A percentile compares a stretch with the other conserved stretches of the same genome.
Conservation (phyloP, 2,113 vertebrate genomes). For the Megaptera novaeangliae region DNA sequence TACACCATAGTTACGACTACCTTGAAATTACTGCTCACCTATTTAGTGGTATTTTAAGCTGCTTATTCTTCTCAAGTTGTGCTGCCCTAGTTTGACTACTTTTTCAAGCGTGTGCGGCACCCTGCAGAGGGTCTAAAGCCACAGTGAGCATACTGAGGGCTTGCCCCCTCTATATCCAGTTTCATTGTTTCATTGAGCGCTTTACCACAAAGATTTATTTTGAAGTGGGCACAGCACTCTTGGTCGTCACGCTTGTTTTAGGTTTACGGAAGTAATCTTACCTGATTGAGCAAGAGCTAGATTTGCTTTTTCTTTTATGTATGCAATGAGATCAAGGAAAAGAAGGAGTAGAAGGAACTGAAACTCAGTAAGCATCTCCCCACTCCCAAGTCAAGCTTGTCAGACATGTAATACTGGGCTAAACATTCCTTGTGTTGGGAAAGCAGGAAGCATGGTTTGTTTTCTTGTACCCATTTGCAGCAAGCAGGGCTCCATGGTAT, state of each 20-base stretch:
- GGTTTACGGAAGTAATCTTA: neutral
- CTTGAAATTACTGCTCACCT: neutral
- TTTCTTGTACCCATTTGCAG: neutral
- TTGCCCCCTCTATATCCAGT: fast-evolving
- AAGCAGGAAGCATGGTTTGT: neutral
- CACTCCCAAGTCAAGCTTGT: neutral
- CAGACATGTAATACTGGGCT: neutral
- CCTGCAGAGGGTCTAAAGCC: neutral
- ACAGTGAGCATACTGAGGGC: neutral
- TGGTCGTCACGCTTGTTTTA: neutral
- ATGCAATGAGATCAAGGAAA: neutral
- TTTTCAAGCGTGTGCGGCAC: neutral
- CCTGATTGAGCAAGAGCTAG: neutral
- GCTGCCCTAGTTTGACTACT: neutral
- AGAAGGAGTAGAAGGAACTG: neutral
- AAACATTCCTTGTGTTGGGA: neutral
- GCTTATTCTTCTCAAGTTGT: neutral
- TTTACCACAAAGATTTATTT: neutral
- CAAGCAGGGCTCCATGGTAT: neutral
- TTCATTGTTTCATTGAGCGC: neutral
- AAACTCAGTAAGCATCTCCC: neutral
- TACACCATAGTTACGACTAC: neutral
- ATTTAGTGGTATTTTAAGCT: neutral
- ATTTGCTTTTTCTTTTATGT: neutral
- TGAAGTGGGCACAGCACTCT: neutral